phyloP scores from a whole-genome alignment of 2,113 vertebrate genomes.

The Suricata suricatta region DNA sequence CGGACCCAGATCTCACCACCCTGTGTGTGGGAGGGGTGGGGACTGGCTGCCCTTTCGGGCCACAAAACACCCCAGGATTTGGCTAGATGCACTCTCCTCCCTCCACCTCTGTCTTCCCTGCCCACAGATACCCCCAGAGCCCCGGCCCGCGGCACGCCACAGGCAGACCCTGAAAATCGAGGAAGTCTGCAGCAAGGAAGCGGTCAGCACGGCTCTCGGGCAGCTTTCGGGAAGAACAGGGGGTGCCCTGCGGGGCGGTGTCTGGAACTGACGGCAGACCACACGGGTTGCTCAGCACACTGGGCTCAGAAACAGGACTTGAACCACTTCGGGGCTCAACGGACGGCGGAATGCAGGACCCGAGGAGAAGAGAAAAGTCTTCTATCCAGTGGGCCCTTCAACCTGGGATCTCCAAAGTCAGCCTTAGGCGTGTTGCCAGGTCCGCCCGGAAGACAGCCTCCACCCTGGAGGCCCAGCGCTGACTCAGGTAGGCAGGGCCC shows the following conservation, averaged over 20 bases:
- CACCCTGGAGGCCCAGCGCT: conserved; percentile 46
- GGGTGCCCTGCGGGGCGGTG: background rate
- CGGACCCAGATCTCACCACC: background rate
- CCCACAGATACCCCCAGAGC: background rate
- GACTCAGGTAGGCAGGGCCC: conserved; percentile 73
- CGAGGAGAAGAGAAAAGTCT: background rate
- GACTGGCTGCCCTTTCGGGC: background rate
- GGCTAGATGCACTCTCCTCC: background rate
- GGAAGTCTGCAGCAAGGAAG: background rate
- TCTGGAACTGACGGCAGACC: background rate
- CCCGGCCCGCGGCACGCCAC: background rate
- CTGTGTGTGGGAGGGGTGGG: background rate
- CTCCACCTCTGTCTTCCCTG: background rate
- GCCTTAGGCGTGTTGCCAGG: conserved; percentile 53
- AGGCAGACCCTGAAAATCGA: background rate
- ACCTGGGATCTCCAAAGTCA: conserved; percentile 16
- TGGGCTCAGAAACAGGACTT: background rate
- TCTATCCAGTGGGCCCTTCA: background rate
- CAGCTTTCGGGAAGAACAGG: background rate
- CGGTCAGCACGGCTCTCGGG: background rate
- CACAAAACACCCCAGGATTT: background rate
- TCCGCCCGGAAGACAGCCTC: conserved; percentile 67
- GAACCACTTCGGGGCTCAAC: background rate
- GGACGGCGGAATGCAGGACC: background rate
- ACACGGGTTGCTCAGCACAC: background rate